A percentile compares a stretch with the other conserved stretches of the same genome.
phyloP scores from a whole-genome alignment of 2,888 invertebrate genomes.

The Ennomos quercinarius region DNA sequence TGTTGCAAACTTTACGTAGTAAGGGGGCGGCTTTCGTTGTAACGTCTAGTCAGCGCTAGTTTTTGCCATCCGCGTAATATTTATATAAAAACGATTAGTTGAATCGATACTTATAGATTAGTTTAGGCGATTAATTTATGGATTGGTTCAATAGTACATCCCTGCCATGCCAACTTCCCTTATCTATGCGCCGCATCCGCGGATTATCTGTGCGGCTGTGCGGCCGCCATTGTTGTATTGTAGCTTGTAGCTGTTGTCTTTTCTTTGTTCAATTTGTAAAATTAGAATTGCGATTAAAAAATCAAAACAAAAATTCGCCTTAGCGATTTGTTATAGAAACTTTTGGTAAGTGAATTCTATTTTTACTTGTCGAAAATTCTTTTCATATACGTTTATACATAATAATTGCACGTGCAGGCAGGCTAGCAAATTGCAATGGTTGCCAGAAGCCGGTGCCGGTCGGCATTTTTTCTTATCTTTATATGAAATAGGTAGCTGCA shows the following conservation, averaged over 20 bases:
- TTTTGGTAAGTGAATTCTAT: constrained; percentile 5
- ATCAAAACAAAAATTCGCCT: not conserved
- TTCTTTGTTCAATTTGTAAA: constrained; percentile 4
- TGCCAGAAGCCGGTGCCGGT: constrained; percentile 50
- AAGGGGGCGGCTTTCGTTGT: too few species aligned
- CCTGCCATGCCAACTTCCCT: too few species aligned
- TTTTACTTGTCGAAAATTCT: not conserved
- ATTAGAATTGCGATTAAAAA: too few species aligned
- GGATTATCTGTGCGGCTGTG: too few species aligned
- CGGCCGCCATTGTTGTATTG: constrained; percentile 19
- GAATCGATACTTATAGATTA: too few species aligned
- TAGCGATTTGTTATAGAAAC: not conserved
- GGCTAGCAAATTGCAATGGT: constrained; percentile 28
- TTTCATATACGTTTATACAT: not conserved
- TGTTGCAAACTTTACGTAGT: too few species aligned
- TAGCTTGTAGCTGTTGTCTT: not conserved
- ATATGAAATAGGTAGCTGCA: not conserved
- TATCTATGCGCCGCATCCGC: too few species aligned
- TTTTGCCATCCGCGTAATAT: too few species aligned
- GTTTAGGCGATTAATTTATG: too few species aligned
- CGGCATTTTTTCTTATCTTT: constrained; percentile 28
- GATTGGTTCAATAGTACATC: too few species aligned
- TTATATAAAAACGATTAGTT: too few species aligned
- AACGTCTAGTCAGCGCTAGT: too few species aligned
- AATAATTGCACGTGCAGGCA: constrained; percentile 44